Evolutionary conservation across 2,888 invertebrate genomes (phyloP).

Genomic region (Empis stercorea): DNA sequence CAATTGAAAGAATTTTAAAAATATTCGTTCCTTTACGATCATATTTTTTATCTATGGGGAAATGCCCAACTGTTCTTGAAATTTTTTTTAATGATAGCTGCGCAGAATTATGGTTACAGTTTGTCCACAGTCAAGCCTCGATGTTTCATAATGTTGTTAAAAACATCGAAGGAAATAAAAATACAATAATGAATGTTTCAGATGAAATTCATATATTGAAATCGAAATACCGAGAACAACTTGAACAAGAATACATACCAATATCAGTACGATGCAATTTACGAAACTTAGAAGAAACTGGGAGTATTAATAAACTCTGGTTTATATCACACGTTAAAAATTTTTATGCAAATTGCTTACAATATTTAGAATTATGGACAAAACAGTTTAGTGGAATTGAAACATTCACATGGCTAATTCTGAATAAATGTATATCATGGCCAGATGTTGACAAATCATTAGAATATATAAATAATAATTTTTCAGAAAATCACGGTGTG

Average conservation of each 20-base stretch:
- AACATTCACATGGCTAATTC: not conserved
- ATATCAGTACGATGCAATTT: not conserved
- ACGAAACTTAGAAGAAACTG: not conserved
- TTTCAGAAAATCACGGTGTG: not conserved
- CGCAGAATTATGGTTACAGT: constrained; percentile 2
- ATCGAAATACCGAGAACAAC: not conserved
- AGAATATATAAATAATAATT: not conserved
- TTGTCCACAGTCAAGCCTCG: constrained; percentile 4
- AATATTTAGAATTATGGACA: not conserved
- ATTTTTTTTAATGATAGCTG: constrained; percentile 2
- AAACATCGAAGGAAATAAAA: constrained; percentile 2
- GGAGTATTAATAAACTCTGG: not conserved
- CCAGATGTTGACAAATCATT: not conserved
- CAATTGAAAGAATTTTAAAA: constrained; percentile 5
- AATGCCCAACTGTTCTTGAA: constrained; percentile 2
- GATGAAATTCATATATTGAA: not conserved
- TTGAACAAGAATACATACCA: not conserved
- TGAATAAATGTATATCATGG: not conserved
- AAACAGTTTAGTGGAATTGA: not conserved
- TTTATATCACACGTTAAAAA: not conserved
- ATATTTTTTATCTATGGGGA: constrained; percentile 5
- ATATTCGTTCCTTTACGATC: constrained; percentile 1
- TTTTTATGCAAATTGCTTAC: not conserved
- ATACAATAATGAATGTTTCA: not conserved
- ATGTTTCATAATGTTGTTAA: constrained; percentile 2